A percentile compares a stretch with the other conserved stretches of the same genome.
Conservation (phyloP, 2,888 invertebrate genomes). For the Drosophila seclusa region DNA sequence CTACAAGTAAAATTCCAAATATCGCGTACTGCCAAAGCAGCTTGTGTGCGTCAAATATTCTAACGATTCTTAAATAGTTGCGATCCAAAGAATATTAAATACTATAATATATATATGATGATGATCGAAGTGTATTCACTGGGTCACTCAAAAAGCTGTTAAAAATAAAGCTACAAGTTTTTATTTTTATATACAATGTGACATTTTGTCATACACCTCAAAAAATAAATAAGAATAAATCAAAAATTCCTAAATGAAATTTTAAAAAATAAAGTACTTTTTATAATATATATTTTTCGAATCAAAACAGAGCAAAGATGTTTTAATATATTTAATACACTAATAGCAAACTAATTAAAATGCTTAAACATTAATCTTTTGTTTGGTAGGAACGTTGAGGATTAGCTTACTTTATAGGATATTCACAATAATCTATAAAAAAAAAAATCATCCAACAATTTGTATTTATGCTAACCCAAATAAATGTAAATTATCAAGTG, state of each 20-base stretch:
- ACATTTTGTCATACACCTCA: constrained; percentile 53
- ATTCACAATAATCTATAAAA: constrained; percentile 21
- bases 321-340: constrained; percentile 29
- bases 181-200: constrained; percentile 59
- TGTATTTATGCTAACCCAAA: constrained; percentile 51
- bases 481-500: constrained; percentile 57
- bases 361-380: constrained; percentile 16
- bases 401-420: constrained; percentile 12
- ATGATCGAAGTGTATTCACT: constrained; percentile 57
- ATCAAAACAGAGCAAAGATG: constrained; percentile 25
- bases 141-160: constrained; percentile 34
- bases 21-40: constrained; percentile 54
- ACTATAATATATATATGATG: constrained; percentile 19
- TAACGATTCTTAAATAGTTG: constrained; percentile 44
- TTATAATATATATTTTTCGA: constrained; percentile 58
- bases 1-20: constrained; percentile 26
- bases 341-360: constrained; percentile 24
- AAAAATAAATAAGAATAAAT: neutral
- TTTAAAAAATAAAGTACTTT: constrained; percentile 22
- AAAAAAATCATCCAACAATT: constrained; percentile 10
- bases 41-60: constrained; percentile 38
- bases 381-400: constrained; percentile 8
- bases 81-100: constrained; percentile 56
- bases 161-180: constrained; percentile 52
- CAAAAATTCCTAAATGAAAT: constrained; percentile 12